These are phyloP conservation scores for Agriopis aurantiaria DNA, from an alignment of 2,888 invertebrate species.

Conservation along the genomic window DNA sequence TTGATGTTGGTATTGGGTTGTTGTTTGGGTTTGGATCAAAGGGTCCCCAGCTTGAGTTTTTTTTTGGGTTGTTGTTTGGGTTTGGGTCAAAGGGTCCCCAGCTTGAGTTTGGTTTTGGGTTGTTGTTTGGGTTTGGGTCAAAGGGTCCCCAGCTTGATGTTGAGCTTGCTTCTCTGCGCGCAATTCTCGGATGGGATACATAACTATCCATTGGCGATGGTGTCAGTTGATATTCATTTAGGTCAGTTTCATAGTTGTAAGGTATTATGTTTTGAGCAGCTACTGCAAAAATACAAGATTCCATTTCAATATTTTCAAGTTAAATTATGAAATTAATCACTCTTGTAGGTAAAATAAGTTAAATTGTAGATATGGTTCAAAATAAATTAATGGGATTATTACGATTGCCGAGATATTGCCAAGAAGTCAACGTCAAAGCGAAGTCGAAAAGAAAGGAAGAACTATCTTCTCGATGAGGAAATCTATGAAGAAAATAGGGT, in stretches of 20 bases:
- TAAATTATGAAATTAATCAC: background rate
- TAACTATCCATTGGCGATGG: background rate
- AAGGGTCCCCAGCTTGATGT: background rate
- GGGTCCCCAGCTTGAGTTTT: background rate
- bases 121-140: background rate
- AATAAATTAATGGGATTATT: no score
- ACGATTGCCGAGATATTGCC: no score
- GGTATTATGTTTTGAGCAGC: constrained; percentile 3
- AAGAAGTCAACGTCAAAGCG: no score
- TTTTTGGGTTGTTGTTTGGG: background rate
- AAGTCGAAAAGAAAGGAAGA: no score
- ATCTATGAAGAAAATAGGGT: no score
- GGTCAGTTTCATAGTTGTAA: background rate
- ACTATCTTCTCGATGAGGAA: no score
- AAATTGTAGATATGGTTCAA: no score
- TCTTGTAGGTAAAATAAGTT: no score
- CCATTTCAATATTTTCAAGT: background rate
- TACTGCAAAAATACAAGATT: background rate
- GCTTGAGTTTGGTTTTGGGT: background rate
- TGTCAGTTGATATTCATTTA: background rate
- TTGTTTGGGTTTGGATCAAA: background rate
- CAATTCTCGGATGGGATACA: background rate
- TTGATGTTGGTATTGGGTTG: background rate
- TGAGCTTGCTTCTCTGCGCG: background rate
- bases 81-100: background rate